Evolutionary conservation across 2,113 vertebrate genomes (phyloP).

Genomic region (Sylvietta virens): DNA sequence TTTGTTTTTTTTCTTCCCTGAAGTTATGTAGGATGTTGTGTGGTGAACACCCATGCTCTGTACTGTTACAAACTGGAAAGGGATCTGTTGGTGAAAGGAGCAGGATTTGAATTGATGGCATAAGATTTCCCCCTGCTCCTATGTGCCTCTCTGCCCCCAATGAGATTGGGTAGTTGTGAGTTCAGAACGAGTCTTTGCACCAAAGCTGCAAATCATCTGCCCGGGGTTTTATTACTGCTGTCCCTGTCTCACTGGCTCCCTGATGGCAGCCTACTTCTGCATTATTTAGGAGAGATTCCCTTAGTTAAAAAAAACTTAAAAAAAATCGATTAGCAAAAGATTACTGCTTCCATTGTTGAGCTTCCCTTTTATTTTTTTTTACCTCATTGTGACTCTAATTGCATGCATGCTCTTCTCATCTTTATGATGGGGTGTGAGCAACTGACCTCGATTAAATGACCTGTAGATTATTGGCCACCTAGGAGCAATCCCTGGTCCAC

Average conservation of each 20-base stretch:
- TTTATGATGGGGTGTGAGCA: background rate
- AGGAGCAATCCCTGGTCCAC: conserved; percentile 18
- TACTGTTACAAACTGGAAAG: background rate
- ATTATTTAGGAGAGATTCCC: background rate
- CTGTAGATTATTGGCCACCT: conserved; percentile 40
- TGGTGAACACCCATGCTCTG: background rate
- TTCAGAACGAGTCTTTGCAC: background rate
- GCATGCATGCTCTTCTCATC: background rate
- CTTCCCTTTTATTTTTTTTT: background rate
- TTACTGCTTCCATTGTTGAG: background rate
- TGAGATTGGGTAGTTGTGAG: background rate
- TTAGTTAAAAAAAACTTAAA: background rate
- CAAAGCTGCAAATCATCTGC: background rate
- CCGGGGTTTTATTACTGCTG: rapidly evolving
- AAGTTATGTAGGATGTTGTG: background rate
- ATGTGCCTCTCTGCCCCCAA: background rate
- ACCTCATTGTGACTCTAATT: background rate
- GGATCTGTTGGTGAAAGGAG: background rate
- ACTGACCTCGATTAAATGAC: conserved; percentile 28
- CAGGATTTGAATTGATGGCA: background rate
- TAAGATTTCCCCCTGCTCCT: background rate
- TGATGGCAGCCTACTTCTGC: background rate
- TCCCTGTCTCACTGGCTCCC: background rate
- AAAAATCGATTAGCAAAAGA: background rate
- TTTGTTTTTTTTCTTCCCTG: background rate